These are phyloP conservation scores for Apis dorsata DNA, from an alignment of 1,140 invertebrate species.

Conservation along the genomic window DNA sequence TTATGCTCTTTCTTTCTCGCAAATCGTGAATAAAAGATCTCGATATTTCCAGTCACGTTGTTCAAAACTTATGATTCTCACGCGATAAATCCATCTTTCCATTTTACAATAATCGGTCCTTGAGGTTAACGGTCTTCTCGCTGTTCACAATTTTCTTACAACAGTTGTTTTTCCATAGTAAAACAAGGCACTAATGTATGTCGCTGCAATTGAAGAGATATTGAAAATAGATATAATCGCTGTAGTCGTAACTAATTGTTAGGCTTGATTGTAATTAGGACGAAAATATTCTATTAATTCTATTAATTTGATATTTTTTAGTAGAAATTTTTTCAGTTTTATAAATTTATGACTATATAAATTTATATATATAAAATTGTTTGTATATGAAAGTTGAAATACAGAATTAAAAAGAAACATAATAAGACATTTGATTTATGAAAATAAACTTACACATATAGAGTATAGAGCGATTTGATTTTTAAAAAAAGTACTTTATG, in stretches of 20 bases:
- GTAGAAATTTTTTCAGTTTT: too few relatives aligned
- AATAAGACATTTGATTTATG: too few relatives aligned
- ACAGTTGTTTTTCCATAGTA: not conserved
- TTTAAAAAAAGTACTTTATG: too few relatives aligned
- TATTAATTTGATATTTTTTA: not conserved
- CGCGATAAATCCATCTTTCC: not conserved
- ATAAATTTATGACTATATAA: too few relatives aligned
- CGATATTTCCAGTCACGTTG: not conserved
- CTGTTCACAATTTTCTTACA: constrained; percentile 28
- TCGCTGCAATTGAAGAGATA: not conserved
- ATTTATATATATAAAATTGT: too few relatives aligned
- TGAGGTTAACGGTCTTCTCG: constrained; percentile 41
- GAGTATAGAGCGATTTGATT: too few relatives aligned
- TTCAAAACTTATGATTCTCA: not conserved
- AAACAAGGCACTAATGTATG: not conserved
- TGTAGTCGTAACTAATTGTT: not conserved
- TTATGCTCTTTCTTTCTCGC: not conserved
- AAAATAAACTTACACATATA: too few relatives aligned
- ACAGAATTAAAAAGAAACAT: too few relatives aligned
- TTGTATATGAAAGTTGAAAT: not conserved
- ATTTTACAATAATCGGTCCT: not conserved
- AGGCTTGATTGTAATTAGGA: constrained; percentile 2
- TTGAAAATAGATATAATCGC: too few relatives aligned
- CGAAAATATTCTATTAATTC: not conserved
- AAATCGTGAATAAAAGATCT: not conserved